Evolutionary conservation across 2,113 vertebrate genomes (phyloP), one percentile per base, ranked within the genome.

Genomic region (Lepisosteus osseus): DNA sequence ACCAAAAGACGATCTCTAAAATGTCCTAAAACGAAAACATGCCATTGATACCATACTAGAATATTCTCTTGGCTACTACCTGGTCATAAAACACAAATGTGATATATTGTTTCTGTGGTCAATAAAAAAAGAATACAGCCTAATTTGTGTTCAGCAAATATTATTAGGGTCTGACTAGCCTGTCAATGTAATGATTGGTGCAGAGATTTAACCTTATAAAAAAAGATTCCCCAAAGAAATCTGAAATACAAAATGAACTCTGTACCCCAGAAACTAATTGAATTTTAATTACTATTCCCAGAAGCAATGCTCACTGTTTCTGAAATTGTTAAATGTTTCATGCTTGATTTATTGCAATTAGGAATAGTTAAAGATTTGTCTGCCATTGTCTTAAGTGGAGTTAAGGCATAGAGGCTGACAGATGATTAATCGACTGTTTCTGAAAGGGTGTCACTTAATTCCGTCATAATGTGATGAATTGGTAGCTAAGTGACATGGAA

Each of bases 281-380:
- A 2, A 63, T 63, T 74, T 69, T 69, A 69, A 74, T 69, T 61
- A 74, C 15, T 74, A 4, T n/a, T 13, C 67, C 67, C 65, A 43
- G 51, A 74, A 63, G 72, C 41, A 69, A 68, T 59, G 9, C 47
- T 6, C 11, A 29, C 61, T 15, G n/a, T 63, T 69, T 54, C 5
- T 63, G 61, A 54, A 64, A 63, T 61, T 68, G 17, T 68, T 68
- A 62, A 74, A 68, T 61, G 43, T 63, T 73, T 74, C 67, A 69
- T 74, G 72, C 72, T 69, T 74, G 72, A 57, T 62, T 62, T 61
- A 74, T 47, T 54, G 67, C 67, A 74, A 64, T 74, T 74, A 68
- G 67, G 61, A 55, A 15, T 68, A 47, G 63, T 74, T 74, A 69
- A 69, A 68, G 3, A 69, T 12, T 64, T 13, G 11, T 51, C 55